Evolutionary conservation across 2,113 vertebrate genomes (phyloP), one percentile per base, ranked within the genome.

Genomic region (Hystrix brachyura): DNA sequence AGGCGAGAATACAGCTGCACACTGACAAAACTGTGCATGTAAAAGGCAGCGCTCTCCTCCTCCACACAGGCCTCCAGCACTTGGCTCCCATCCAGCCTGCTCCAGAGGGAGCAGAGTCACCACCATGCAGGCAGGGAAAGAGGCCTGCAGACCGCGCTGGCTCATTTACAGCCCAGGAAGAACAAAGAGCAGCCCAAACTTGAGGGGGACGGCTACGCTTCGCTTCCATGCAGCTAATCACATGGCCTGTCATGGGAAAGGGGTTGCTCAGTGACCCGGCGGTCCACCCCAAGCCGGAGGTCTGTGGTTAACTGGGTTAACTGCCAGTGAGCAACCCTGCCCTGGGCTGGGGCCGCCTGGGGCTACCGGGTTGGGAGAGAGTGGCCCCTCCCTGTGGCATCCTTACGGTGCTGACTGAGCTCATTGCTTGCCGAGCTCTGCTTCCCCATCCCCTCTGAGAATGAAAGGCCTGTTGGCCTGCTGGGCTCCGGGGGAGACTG

Each of bases 51-150:
- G 11, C 15, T 46, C 95, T 96, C 87, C 89, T 96, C n/a, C 79
- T 74, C 71, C 38, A 23, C 55, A 67, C 0, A 12, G 57, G 67
- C 34, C 43, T 74, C n/a, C 1, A 67, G 87, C 38, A 23, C 55
- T 19, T n/a, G 21, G n/a, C 0, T 0, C 57, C 48, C 34, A 13
- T n/a, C 57, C 0, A 15, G 25, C 25, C 9, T 48, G n/a, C 60
- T 19, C 48, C 51, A 32, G 72, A 65, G 64, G 55, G 38, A 59
- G 8, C 32, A 3, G 7, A 4, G 48, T 32, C n/a, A 18, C 34
- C 27, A 27, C 34, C 27, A 27, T 0, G 1, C 34, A 59, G 43
- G 4, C 27, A 81, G 74, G 65, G 62, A 29, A 18, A 51, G 27
- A 15, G 23, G 9, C 72, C 76, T 32, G 19, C 6, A 34, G 19